Evolutionary conservation across 2,113 vertebrate genomes (phyloP).

Genomic region (Oncorhynchus clarkii): DNA sequence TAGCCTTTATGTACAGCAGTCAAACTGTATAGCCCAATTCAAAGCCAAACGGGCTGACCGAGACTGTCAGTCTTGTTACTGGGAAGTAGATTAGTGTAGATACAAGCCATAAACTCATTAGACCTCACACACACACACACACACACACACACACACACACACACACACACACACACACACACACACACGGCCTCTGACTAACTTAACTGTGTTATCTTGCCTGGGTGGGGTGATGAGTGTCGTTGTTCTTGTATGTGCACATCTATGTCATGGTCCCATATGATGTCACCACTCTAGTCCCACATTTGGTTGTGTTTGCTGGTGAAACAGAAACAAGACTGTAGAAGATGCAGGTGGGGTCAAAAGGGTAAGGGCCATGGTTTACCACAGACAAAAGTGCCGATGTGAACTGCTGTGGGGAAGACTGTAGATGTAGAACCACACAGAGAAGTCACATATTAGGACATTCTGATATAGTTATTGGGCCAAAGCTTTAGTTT

Average conservation of each 20-base stretch:
- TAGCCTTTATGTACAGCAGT: neutral
- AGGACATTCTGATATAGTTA: neutral
- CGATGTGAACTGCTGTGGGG: neutral
- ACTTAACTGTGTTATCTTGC: constrained; percentile 40
- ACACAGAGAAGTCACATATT: neutral
- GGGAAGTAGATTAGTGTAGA: neutral
- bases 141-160: too few relatives aligned
- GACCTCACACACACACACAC: too few relatives aligned
- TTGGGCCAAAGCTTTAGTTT: neutral
- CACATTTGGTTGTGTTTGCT: constrained; percentile 11
- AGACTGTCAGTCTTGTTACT: neutral
- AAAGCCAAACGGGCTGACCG: neutral
- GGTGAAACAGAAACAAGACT: constrained; percentile 13
- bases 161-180: too few relatives aligned
- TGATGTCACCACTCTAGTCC: neutral
- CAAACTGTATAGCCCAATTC: neutral
- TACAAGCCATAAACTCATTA: neutral
- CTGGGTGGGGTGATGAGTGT: constrained; percentile 4
- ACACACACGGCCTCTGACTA: constrained; percentile 12
- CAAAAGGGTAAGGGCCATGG: constrained; percentile 3
- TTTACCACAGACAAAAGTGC: constrained; percentile 5
- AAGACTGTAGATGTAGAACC: neutral
- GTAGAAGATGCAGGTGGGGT: constrained; percentile 27
- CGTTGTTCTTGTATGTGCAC: neutral
- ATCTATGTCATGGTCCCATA: constrained; percentile 15